Evolutionary conservation across 2,113 vertebrate species (phyloP), one percentile per base, ranked within the genome.

Genomic region (Ploceus nigricollis): DNA sequence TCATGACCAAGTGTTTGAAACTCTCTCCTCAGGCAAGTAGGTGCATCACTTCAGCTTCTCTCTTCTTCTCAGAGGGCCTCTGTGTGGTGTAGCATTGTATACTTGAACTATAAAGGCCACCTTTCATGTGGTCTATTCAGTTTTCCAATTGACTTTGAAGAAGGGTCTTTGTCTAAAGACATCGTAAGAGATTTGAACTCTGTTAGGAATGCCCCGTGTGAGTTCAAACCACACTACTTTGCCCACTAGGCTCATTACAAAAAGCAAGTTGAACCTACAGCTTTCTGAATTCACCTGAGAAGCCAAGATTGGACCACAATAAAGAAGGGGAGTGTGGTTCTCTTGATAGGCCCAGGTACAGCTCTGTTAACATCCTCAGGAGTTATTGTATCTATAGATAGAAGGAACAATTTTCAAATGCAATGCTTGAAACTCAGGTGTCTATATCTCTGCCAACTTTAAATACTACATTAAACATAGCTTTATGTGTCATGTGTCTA

Each of bases 361-460:
- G 42, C 68, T 69, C 63, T 1, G 11, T 57, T 90, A 70, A 78
- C 64, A 53, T 90, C 76, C 88, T 86, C 83, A 53, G 85, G 76
- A 97, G 48, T 72, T 79, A 83, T 81, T 87, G 51, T 65, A 48
- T 60, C 60, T 96, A 78, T 37, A 90, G 90, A 92, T 61, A 96
- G 90, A 94, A 78, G 48, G 56, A 87, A 76, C 51, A 64, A 61
- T 71, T 93, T 96, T 92, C 76, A 82, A 81, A 86, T 33, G n/a
- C 44, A 64, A 23, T 92, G 30, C 54, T 50, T 77, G 79, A 91
- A 94, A 92, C 64, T 88, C 94, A 90, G 68, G 63, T 66, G 25
- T 66, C 92, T 88, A 44, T 96, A 56, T 60, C 60, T 65, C 88
- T 81, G 56, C 12, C 58, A 90, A 25, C 69, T 87, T 95, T 71